These are phyloP conservation scores for Pagrus major DNA, from an alignment of 2,113 vertebrate genomes.

Conservation along the genomic window DNA sequence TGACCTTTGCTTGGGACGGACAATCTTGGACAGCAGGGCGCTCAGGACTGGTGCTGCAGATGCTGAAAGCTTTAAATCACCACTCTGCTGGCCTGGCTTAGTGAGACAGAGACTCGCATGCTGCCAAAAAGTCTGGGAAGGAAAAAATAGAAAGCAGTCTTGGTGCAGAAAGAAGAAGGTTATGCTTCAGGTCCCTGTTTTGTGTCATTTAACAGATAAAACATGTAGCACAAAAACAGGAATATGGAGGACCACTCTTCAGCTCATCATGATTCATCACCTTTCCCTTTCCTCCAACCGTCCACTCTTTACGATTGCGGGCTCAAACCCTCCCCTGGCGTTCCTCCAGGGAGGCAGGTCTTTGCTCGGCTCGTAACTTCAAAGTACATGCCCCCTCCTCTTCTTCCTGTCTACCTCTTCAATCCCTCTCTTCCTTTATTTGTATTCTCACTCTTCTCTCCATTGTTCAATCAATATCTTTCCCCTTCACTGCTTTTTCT, in stretches of 20 bases:
- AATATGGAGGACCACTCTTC: constrained; percentile 14
- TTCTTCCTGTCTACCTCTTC: constrained; percentile 39
- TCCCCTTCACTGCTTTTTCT: constrained; percentile 6
- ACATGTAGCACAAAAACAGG: constrained; percentile 11
- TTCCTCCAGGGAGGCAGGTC: constrained; percentile 48
- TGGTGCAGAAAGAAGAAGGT: constrained; percentile 21
- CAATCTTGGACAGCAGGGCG: constrained; percentile 44
- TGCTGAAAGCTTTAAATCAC: constrained; percentile 65
- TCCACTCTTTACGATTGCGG: constrained; percentile 41
- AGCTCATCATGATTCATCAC: constrained; percentile 58
- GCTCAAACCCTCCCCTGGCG: constrained; percentile 29
- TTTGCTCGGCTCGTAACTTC: constrained; percentile 58
- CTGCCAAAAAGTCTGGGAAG: constrained; percentile 48
- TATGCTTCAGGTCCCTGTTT: not conserved
- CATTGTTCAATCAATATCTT: constrained; percentile 67
- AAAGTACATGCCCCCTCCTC: constrained; percentile 55
- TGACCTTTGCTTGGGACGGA: constrained; percentile 52
- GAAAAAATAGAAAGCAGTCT: constrained; percentile 1
- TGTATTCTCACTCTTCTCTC: constrained; percentile 56
- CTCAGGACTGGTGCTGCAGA: constrained; percentile 47
- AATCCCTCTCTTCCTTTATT: constrained; percentile 59
- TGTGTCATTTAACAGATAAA: constrained; percentile 11
- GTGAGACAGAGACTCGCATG: constrained; percentile 10
- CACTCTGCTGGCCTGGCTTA: constrained; percentile 28
- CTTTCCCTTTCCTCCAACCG: constrained; percentile 40